Percentiles rank a stretch among this genome's conserved stretches.
Evolutionary conservation across 2,888 invertebrate species (phyloP).

Genomic region (Leucophenga maculata): DNA sequence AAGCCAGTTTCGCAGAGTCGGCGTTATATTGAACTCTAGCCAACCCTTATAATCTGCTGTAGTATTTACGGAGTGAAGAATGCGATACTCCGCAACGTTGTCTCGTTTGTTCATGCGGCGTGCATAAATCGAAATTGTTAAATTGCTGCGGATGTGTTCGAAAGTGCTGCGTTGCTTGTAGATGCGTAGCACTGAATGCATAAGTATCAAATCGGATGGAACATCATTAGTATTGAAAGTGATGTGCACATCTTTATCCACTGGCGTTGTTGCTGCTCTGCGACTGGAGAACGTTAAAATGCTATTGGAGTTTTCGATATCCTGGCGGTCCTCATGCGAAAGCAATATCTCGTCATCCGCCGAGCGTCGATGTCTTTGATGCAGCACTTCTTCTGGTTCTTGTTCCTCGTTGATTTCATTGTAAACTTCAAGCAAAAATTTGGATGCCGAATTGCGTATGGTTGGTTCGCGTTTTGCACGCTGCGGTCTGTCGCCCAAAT

Average conservation of each 20-base stretch:
- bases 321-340: conserved; percentile 83
- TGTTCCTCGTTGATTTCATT: conserved; percentile 77
- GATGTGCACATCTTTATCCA: conserved; percentile 69
- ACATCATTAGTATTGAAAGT: conserved; percentile 94
- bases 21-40: conserved; percentile 88
- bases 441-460: conserved; percentile 76
- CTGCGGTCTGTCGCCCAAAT: conserved; percentile 84
- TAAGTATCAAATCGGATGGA: conserved; percentile 82
- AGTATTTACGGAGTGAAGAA: conserved; percentile 81
- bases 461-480: conserved; percentile 72
- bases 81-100: conserved; percentile 74
- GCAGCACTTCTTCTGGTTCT: conserved; percentile 52
- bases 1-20: conserved; percentile 84
- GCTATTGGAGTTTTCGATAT: conserved; percentile 91
- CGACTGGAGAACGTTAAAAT: conserved; percentile 91
- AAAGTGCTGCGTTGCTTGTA: conserved; percentile 75
- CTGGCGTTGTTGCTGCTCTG: neutral
- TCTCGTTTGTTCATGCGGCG: conserved; percentile 55
- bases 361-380: conserved; percentile 55
- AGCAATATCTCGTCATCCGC: conserved; percentile 73
- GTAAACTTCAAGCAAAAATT: conserved; percentile 90
- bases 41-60: conserved; percentile 84
- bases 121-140: conserved; percentile 61
- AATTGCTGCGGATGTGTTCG: conserved; percentile 39
- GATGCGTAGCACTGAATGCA: conserved; percentile 87